A percentile compares a stretch with the other conserved stretches of the same genome.
phyloP scores from a whole-genome alignment of 2,888 invertebrate species.

The Dichetophora obliterata region DNA sequence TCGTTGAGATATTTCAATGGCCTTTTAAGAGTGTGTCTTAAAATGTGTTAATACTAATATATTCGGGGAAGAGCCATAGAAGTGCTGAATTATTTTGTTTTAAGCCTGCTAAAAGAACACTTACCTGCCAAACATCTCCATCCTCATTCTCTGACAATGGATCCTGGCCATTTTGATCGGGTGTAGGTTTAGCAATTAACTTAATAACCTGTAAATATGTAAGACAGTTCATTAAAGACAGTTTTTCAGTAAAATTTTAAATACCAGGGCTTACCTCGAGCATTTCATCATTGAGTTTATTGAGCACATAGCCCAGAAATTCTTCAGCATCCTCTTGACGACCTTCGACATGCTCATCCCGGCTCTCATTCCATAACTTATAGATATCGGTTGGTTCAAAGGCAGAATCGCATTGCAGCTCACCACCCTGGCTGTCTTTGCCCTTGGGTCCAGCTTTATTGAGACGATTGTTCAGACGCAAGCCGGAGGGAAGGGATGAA shows the following conservation, averaged over 20 bases:
- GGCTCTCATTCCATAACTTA: slow-evolving; percentile 83
- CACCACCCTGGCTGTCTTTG: slow-evolving; percentile 71
- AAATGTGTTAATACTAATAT: too few relatives aligned
- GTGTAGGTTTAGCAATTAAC: slow-evolving; percentile 72
- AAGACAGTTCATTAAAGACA: background rate
- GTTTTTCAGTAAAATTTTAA: background rate
- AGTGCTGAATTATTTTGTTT: too few relatives aligned
- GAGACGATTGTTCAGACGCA: slow-evolving; percentile 65
- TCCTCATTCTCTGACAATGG: slow-evolving; percentile 67
- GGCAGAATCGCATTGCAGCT: slow-evolving; percentile 81
- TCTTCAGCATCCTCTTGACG: slow-evolving; percentile 98
- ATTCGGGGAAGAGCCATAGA: too few relatives aligned
- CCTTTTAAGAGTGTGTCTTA: too few relatives aligned
- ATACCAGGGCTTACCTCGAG: slow-evolving; percentile 76
- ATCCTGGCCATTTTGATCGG: slow-evolving; percentile 70
- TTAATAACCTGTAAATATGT: slow-evolving; percentile 72
- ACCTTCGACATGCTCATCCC: slow-evolving; percentile 82
- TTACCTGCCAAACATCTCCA: slow-evolving; percentile 70
- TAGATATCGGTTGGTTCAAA: slow-evolving; percentile 92
- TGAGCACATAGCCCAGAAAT: slow-evolving; percentile 91
- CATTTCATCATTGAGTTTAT: slow-evolving; percentile 97
- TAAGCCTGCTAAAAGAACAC: slow-evolving; percentile 19
- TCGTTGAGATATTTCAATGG: too few relatives aligned
- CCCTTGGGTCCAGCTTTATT: slow-evolving; percentile 69
- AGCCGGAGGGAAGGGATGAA: slow-evolving; percentile 75